Conservation (phyloP, 2,797 vertebrate species). For the Arctocebus calabarensis region DNA sequence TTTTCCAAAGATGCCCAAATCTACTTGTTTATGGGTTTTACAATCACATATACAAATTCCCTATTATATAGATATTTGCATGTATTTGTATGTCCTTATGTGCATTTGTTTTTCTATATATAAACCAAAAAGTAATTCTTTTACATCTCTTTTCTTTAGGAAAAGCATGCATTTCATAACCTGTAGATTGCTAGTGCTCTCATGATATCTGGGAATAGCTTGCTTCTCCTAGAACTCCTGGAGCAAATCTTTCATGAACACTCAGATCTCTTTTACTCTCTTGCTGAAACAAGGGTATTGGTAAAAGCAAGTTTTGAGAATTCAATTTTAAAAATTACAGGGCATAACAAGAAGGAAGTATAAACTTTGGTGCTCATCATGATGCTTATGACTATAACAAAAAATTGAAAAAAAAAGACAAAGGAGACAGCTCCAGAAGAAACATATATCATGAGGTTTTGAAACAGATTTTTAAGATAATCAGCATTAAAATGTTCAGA, state of each 20-base stretch:
- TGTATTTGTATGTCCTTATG: conserved; percentile 18
- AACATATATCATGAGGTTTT: neutral
- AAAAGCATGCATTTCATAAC: conserved; percentile 70
- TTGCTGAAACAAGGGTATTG: conserved; percentile 81
- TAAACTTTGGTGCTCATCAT: neutral
- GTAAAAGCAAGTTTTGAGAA: conserved; percentile 86
- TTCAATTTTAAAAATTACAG: neutral
- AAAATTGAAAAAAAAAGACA: neutral
- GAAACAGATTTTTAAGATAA: neutral
- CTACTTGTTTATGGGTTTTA: conserved; percentile 79
- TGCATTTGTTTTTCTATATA: conserved; percentile 82
- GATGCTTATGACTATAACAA: neutral
- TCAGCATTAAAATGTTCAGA: neutral
- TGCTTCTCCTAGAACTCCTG: conserved; percentile 83
- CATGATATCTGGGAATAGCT: conserved; percentile 82
- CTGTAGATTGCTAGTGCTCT: conserved; percentile 85
- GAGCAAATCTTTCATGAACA: conserved; percentile 83
- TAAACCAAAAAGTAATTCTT: conserved; percentile 82
- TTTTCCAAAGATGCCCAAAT: conserved; percentile 84
- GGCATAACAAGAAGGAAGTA: neutral
- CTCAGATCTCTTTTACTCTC: conserved; percentile 69
- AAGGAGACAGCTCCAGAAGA: neutral
- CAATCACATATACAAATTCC: neutral
- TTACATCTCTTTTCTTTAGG: conserved; percentile 75
- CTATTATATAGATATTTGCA: neutral